Percentiles rank a stretch among this genome's conserved stretches.
Evolutionary conservation across 2,113 vertebrate genomes (phyloP).

Genomic region (Otolemur garnettii): DNA sequence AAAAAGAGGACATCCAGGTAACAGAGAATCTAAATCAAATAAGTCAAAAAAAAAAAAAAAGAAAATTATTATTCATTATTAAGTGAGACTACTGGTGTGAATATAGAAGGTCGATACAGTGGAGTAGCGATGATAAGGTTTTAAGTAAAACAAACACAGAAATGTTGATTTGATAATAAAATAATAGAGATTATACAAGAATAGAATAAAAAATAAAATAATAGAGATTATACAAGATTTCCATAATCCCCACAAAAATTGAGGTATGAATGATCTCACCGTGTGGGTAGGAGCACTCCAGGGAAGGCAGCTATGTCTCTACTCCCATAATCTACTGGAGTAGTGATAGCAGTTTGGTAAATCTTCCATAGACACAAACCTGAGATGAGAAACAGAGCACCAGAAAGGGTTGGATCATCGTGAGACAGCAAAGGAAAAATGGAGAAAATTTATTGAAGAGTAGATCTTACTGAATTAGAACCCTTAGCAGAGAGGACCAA

Average conservation of each 20-base stretch:
- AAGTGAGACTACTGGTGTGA: not conserved
- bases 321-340: not conserved
- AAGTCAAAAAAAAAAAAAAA: not conserved
- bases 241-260: too few relatives aligned
- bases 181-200: too few relatives aligned
- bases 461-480: not conserved
- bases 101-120: not conserved
- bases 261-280: not conserved
- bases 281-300: rapidly evolving
- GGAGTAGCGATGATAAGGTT: not conserved
- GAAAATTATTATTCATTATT: not conserved
- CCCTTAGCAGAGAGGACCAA: not conserved
- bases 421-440: not conserved
- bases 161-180: not conserved
- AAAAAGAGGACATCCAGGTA: not conserved
- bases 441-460: not conserved
- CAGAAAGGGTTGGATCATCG: not conserved
- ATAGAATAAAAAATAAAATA: not conserved
- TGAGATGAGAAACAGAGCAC: not conserved
- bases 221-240: not conserved
- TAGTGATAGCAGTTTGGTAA: not conserved
- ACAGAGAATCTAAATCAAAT: not conserved
- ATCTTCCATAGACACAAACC: not conserved
- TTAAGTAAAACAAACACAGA: not conserved
- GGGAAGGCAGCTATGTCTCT: rapidly evolving